Evolutionary conservation across 2,888 invertebrate species (phyloP).

Genomic region (Dusona sp.): DNA sequence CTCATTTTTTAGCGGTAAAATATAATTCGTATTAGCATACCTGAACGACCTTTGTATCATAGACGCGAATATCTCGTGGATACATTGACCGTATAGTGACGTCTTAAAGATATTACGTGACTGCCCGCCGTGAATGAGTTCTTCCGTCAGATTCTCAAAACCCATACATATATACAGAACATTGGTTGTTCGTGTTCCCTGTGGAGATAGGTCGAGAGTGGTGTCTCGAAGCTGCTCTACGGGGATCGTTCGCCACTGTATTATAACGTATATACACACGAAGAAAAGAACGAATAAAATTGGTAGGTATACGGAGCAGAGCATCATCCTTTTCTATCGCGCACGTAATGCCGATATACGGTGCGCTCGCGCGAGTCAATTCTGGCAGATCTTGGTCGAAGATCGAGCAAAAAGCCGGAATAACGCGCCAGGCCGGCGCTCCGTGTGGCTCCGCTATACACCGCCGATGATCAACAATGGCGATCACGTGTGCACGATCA

Average conservation of each 20-base stretch:
- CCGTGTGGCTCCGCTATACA: conserved; percentile 60
- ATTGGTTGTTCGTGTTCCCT: conserved; percentile 1
- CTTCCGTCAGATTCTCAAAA: conserved; percentile 38
- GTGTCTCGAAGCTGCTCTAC: conserved; percentile 22
- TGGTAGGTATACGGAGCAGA: conserved; percentile 20
- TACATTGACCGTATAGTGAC: not conserved
- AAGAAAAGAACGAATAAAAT: conserved; percentile 17
- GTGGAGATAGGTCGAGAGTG: conserved; percentile 1
- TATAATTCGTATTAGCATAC: not conserved
- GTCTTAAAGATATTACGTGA: conserved; percentile 56
- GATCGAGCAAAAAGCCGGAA: conserved; percentile 74
- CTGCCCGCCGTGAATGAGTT: conserved; percentile 64
- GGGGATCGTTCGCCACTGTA: not conserved
- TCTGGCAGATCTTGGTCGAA: conserved; percentile 49
- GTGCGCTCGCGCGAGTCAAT: conserved; percentile 35
- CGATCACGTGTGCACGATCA: conserved; percentile 77
- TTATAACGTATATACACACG: not conserved
- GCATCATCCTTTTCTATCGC: conserved; percentile 21
- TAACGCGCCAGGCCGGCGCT: conserved; percentile 77
- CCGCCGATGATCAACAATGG: conserved; percentile 77
- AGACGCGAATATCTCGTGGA: not conserved
- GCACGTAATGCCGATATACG: conserved; percentile 30
- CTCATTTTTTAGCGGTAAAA: not conserved
- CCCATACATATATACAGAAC: conserved; percentile 3
- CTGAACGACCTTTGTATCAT: not conserved